These are phyloP conservation scores for Lasioglossum vierecki DNA, from an alignment of 2,888 invertebrate species.

Conservation along the genomic window DNA sequence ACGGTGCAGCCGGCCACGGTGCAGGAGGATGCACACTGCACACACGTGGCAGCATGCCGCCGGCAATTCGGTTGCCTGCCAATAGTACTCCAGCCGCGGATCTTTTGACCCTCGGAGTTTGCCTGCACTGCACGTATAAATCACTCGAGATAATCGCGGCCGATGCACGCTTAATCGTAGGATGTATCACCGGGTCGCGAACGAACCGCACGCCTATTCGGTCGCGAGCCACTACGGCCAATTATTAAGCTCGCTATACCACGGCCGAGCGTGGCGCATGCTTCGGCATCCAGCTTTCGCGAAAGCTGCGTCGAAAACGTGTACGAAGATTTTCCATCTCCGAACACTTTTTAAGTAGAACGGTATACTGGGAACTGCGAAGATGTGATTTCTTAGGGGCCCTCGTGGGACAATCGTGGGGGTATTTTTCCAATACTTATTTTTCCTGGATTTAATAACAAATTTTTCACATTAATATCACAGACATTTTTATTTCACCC, in stretches of 20 bases:
- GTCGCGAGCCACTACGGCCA: background rate
- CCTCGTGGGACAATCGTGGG: no score
- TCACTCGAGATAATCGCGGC: constrained; percentile 77
- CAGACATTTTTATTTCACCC: background rate
- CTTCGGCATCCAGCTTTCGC: background rate
- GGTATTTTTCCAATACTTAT: no score
- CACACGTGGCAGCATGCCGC: constrained; percentile 75
- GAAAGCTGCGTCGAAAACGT: background rate
- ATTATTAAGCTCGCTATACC: background rate
- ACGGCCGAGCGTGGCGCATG: background rate
- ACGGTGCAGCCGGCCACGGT: constrained; percentile 26
- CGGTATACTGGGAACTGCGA: background rate
- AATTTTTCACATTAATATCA: no score
- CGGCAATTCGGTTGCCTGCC: constrained; percentile 75
- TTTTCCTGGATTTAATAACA: no score
- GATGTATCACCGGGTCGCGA: constrained; percentile 68
- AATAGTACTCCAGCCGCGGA: constrained; percentile 66
- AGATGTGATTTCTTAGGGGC: background rate
- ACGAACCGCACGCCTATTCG: constrained; percentile 13
- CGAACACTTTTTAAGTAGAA: background rate
- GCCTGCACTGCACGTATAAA: constrained; percentile 68
- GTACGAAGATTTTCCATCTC: background rate
- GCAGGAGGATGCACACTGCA: constrained; percentile 15
- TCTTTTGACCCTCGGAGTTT: constrained; percentile 41
- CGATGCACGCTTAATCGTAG: constrained; percentile 78